A percentile compares a stretch with the other conserved stretches of the same genome.
phyloP scores from a whole-genome alignment of 2,888 invertebrate genomes.

The Ormia ochracea region DNA sequence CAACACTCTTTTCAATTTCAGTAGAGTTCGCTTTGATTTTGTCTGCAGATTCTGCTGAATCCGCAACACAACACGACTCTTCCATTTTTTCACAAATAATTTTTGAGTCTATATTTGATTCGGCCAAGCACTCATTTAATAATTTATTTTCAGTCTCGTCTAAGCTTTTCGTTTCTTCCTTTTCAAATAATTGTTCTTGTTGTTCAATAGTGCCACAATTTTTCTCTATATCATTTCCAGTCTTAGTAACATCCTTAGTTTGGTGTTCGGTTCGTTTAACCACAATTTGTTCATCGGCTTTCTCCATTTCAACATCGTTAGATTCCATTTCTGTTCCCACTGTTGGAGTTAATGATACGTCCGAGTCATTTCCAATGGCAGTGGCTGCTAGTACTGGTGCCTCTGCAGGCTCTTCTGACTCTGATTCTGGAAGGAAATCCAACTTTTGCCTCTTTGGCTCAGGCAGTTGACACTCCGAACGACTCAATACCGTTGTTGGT shows the following conservation, averaged over 20 bases:
- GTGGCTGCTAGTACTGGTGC: slow-evolving; percentile 18
- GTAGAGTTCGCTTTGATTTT: slow-evolving; percentile 32
- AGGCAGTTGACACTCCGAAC: slow-evolving; percentile 52
- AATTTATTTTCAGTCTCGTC: slow-evolving; percentile 30
- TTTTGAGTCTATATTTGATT: slow-evolving; percentile 42
- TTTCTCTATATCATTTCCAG: slow-evolving; percentile 41
- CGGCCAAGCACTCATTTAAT: slow-evolving; percentile 24
- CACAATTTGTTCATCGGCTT: slow-evolving; percentile 28
- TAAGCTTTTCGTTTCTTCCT: background rate
- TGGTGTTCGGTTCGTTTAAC: slow-evolving; percentile 5
- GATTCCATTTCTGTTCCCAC: slow-evolving; percentile 27
- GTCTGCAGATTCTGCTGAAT: slow-evolving; percentile 7
- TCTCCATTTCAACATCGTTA: slow-evolving; percentile 51
- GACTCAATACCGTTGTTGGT: slow-evolving; percentile 56
- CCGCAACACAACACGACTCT: slow-evolving; percentile 3
- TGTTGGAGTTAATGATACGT: slow-evolving; percentile 9
- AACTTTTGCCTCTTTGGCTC: slow-evolving; percentile 57
- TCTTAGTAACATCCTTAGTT: slow-evolving; percentile 6
- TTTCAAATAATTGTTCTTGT: slow-evolving; percentile 29
- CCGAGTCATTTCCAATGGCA: background rate
- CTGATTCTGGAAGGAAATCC: slow-evolving; percentile 46
- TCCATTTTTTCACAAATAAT: slow-evolving; percentile 41
- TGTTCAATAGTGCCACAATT: slow-evolving; percentile 42
- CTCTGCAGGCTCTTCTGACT: slow-evolving; percentile 28
- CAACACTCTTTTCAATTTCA: slow-evolving; percentile 27